Evolutionary conservation across 2,797 vertebrate species (phyloP).

Genomic region (Lepus oiostolus): DNA sequence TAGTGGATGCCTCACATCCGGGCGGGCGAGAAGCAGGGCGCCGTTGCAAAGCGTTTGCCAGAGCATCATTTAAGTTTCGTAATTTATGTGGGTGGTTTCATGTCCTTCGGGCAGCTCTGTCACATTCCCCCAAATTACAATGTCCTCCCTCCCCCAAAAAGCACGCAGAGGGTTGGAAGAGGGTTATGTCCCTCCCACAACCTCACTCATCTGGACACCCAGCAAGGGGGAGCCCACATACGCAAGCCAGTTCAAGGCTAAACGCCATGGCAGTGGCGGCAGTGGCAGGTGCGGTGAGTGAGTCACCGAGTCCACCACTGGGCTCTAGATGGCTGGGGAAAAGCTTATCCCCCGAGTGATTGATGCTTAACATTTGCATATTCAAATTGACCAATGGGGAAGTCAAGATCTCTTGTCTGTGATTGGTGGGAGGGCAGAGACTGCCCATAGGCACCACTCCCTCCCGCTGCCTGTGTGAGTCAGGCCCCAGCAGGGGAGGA

Average conservation of each 20-base stretch:
- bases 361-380: neutral
- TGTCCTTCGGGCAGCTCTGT: constrained; percentile 26
- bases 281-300: neutral
- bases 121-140: constrained; percentile 36
- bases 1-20: constrained; percentile 66
- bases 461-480: neutral
- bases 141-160: neutral
- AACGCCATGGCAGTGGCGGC: neutral
- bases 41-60: constrained; percentile 56
- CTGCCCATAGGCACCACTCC: neutral
- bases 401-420: neutral
- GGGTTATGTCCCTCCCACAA: constrained; percentile 6
- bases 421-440: constrained; percentile 17
- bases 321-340: neutral
- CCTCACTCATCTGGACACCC: constrained; percentile 27
- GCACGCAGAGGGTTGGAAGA: neutral
- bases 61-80: constrained; percentile 7
- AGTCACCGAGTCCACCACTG: neutral
- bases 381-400: neutral
- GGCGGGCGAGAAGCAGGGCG: neutral
- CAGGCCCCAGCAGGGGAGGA: neutral
- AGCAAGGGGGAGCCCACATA: neutral
- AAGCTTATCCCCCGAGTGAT: neutral
- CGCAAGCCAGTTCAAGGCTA: neutral
- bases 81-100: constrained; percentile 48